These are phyloP conservation scores for Tanytarsus gracilentus DNA, from an alignment of 2,888 invertebrate species.

Conservation along the genomic window DNA sequence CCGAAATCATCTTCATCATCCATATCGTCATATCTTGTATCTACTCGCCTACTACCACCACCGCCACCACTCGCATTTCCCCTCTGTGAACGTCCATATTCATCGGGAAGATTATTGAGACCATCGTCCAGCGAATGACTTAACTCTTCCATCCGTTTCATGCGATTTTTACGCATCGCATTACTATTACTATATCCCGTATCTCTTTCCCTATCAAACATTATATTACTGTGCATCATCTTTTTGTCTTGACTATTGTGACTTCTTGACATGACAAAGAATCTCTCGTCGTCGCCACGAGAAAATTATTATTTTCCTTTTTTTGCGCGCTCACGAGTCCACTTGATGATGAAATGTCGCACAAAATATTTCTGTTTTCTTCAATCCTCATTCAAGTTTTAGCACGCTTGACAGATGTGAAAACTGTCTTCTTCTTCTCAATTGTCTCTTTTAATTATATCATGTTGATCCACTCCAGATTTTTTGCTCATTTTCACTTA, in stretches of 20 bases:
- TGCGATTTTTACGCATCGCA: neutral
- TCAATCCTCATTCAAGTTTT: no score
- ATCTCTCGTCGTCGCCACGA: neutral
- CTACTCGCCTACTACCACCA: neutral
- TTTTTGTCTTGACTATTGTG: neutral
- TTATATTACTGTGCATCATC: slow-evolving; percentile 22
- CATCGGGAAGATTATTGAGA: slow-evolving; percentile 12
- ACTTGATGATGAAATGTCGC: no score
- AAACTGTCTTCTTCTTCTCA: no score
- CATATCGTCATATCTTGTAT: neutral
- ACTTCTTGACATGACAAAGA: slow-evolving; percentile 19
- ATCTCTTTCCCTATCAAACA: slow-evolving; percentile 21
- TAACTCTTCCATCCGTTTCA: slow-evolving; percentile 23
- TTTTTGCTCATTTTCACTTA: no score
- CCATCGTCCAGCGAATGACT: slow-evolving; percentile 27
- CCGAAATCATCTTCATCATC: slow-evolving; percentile 20
- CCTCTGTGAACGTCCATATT: neutral
- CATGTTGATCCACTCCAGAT: no score
- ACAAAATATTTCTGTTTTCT: neutral
- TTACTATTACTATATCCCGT: neutral
- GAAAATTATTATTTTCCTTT: neutral
- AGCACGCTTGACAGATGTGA: no score
- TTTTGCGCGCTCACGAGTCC: neutral
- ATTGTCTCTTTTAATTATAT: no score
- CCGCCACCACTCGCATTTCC: neutral